phyloP scores from a whole-genome alignment of 2,888 invertebrate genomes.

The Aphodius sticticus region DNA sequence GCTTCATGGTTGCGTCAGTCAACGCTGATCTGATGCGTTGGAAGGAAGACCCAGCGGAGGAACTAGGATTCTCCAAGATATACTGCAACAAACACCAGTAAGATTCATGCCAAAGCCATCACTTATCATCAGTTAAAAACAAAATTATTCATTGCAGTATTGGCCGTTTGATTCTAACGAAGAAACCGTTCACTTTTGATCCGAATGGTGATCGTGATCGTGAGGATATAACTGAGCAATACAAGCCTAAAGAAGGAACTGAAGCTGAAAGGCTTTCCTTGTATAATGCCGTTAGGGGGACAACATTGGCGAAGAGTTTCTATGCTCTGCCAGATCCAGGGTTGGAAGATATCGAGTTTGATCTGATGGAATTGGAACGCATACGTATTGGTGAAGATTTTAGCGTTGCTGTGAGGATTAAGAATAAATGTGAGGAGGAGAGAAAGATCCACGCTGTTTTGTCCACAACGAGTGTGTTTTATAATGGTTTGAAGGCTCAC shows the following conservation, averaged over 20 bases:
- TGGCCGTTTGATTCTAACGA: conserved; percentile 78
- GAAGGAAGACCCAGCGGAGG: conserved; percentile 72
- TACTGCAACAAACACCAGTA: conserved; percentile 79
- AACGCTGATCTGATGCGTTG: conserved; percentile 85
- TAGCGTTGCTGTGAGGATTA: conserved; percentile 70
- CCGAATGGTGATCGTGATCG: conserved; percentile 75
- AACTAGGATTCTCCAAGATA: conserved; percentile 72
- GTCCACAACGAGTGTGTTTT: conserved; percentile 75
- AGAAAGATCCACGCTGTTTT: conserved; percentile 74
- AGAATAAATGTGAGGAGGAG: conserved; percentile 67
- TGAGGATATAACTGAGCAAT: conserved; percentile 73
- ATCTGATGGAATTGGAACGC: conserved; percentile 73
- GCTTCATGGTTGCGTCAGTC: conserved; percentile 82
- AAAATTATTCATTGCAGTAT: conserved; percentile 63
- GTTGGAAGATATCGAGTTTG: conserved; percentile 70
- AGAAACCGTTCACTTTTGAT: conserved; percentile 76
- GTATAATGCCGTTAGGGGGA: conserved; percentile 76
- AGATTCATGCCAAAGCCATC: conserved; percentile 48
- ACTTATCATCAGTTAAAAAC: neutral
- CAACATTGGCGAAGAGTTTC: conserved; percentile 72
- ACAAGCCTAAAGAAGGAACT: conserved; percentile 78
- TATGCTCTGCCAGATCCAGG: conserved; percentile 67
- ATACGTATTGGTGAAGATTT: conserved; percentile 77
- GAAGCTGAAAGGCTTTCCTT: conserved; percentile 77
- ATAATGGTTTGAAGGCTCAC: conserved; percentile 78